phyloP scores from a whole-genome alignment of 64 coral and sea anemone species.

The Montipora foliosa region DNA sequence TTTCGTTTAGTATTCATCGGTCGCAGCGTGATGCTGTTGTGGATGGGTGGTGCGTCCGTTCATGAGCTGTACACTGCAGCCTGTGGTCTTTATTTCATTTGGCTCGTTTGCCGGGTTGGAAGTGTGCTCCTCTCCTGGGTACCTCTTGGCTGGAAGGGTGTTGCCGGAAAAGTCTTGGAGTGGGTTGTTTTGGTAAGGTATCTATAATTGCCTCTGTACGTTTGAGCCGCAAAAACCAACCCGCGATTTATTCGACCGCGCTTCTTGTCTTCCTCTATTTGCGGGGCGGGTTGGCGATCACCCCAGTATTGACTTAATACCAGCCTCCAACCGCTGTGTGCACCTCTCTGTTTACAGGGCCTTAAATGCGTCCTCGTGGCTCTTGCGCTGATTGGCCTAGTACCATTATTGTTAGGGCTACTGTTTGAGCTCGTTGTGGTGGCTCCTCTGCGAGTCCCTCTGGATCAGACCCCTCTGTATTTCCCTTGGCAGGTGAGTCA shows the following conservation, averaged over 20 bases:
- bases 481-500: constrained; percentile 94
- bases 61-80: constrained; percentile 98
- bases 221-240: too few relatives aligned
- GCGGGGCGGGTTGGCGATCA: too few relatives aligned
- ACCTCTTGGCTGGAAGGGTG: constrained; percentile 83
- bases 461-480: constrained; percentile 96
- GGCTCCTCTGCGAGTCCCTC: constrained; percentile 91
- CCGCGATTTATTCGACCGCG: background rate
- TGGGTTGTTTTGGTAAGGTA: constrained; percentile 85
- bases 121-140: constrained; percentile 87
- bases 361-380: constrained; percentile 83
- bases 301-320: background rate
- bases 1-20: constrained; percentile 80
- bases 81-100: constrained; percentile 95
- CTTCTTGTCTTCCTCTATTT: background rate
- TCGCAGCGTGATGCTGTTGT: constrained; percentile 85
- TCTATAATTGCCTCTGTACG: background rate
- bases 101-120: constrained; percentile 84
- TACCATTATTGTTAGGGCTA: constrained; percentile 89
- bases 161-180: constrained; percentile 74
- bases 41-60: constrained; percentile 86
- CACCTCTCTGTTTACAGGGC: constrained; percentile 36
- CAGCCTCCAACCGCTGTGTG: background rate
- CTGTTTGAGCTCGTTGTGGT: constrained; percentile 99
- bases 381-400: constrained; percentile 82